These are phyloP conservation scores for Parambassis ranga DNA, from an alignment of 2,797 vertebrate genomes.

Conservation along the genomic window DNA sequence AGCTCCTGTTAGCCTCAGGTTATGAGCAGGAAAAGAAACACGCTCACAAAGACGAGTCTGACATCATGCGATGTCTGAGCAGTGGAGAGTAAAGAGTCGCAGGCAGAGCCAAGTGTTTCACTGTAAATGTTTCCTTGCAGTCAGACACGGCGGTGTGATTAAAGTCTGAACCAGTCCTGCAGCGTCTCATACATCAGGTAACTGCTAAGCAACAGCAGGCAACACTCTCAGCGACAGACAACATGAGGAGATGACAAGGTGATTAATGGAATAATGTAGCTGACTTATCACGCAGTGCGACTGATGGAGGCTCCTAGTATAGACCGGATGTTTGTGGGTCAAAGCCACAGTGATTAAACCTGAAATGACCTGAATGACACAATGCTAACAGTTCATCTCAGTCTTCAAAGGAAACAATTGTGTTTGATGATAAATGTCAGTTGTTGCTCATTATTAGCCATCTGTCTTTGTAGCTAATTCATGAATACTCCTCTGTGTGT, in stretches of 20 bases:
- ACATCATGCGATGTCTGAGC: not conserved
- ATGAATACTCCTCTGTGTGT: not conserved
- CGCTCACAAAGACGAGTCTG: not conserved
- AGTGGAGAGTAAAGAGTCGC: not conserved
- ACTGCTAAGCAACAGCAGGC: not conserved
- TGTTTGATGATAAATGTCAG: not conserved
- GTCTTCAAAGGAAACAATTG: not conserved
- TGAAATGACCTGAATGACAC: no score
- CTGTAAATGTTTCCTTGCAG: not conserved
- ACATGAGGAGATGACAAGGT: not conserved
- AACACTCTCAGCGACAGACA: not conserved
- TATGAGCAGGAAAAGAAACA: conserved; percentile 23
- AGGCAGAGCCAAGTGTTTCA: not conserved
- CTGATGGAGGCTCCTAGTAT: no score
- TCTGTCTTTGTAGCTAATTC: not conserved
- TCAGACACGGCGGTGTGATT: not conserved
- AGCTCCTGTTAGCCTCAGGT: conserved; percentile 45
- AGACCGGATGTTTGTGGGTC: no score
- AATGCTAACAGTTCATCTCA: no score
- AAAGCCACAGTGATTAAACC: no score
- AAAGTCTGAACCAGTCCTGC: not conserved
- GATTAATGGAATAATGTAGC: not conserved
- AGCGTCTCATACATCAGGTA: not conserved
- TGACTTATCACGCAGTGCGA: not conserved
- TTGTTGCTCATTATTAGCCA: not conserved